Base-by-base conservation (phyloP, 2,888 invertebrate genomes). In the Scrobipalpa atriplicella region DNA sequence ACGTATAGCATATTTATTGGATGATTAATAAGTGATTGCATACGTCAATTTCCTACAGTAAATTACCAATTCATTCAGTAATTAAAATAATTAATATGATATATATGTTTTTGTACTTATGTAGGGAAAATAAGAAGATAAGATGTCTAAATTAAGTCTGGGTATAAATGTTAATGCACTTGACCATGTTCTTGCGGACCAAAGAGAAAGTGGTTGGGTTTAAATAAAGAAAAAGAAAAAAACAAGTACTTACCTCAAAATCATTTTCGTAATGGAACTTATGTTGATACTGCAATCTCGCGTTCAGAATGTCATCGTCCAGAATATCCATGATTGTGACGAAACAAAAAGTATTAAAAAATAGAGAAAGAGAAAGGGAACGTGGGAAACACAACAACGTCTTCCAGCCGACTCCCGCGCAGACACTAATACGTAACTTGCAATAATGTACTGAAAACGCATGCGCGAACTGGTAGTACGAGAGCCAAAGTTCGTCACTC, bases 401-500 rank as follows among this genome's bases (percentile, higher is more conserved):
- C 39, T 11, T n/a, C 16, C 52, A 29, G 38, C 9, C 13, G 1
- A 38, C 58, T 58, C 58, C n/a, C 38, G 58, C 58, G 58, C 58
- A 8, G 38, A n/a, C 29, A 58, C 38, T 58, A 29, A 29, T 16
- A 9, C 54, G 21, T 39, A 18, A 13, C 16, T 43, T 43, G 64
- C 21, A 56, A 13, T 47, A 56, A 13, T 47, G 9, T 39, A 58
- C 58, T 16, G 58, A 58, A 58, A 58, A 58, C 58, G 58, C 58
- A n/a, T 58, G 58, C 58, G 58, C 58, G 10, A 58, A 29, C n/a
- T 38, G 16, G 1, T 38, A 36, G 5, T 9, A 39, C 54, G 64
- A 89, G 88, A 84, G 84, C 79, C 81, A 87, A 86, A 80, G 74
- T 84, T 76, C 73, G 75, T 75, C 80, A 76, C 78, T 78, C 79